Base-by-base conservation (phyloP, 2,888 invertebrate species). In the Hirtodrosophila duncani region DNA sequence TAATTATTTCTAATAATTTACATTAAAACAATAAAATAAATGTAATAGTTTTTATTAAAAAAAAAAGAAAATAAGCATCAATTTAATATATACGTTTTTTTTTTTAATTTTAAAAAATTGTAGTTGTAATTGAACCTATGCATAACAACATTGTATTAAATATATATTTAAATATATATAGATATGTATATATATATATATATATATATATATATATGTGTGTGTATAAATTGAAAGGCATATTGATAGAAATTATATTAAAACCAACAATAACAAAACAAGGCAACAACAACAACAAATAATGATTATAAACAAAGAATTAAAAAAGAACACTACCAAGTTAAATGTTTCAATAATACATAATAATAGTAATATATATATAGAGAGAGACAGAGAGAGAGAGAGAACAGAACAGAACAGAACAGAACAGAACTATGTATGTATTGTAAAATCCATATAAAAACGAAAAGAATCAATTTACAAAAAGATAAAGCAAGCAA, bases 11-110 rank as follows among this genome's bases (percentile, higher is more conserved):
- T 63, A 68, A 72, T n/a, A n/a, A n/a, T n/a, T n/a, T n/a, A n/a
- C n/a, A n/a, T 66, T 77, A 68, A 57, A 60, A 56, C 33, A 49
- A 49, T 70, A 66, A 69, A 63, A 56, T 72, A 78, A n/a, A 72
- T 74, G 66, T 80, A 80, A 74, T 77, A 77, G 69, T 80, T 80
- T 75, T 74, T 80, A 77, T 80, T 72, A 69, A 69, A 63, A 26
- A 50, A 33, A 37, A 23, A 53, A 26, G 42, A 24, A 51, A 37
- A 53, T 37, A 37, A 10, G n/a, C n/a, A n/a, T n/a, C n/a, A n/a
- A n/a, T n/a, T n/a, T n/a, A n/a, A n/a, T n/a, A n/a, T n/a, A n/a
- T n/a, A n/a, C n/a, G n/a, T 66, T 77, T 71, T 69, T 70, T 70
- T 67, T 68, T 57, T 56, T 51, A 66, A 48, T 70, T 79, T 79